These are phyloP conservation scores for Rhopalosiphum maidis DNA, from an alignment of 1,140 invertebrate species.

Conservation along the genomic window DNA sequence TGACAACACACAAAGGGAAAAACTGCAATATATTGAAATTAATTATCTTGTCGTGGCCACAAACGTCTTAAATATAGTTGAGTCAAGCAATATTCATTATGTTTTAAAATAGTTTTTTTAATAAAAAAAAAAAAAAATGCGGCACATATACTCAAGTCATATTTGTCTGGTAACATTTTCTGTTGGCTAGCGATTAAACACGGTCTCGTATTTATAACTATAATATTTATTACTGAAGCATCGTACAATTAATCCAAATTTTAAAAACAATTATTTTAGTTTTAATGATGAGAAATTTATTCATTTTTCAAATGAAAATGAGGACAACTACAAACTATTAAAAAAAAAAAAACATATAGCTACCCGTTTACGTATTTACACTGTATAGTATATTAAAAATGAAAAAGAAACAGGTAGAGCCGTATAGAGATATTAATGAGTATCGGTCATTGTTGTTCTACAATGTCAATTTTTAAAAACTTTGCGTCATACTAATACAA, in stretches of 20 bases:
- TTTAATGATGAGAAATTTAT: slow-evolving; percentile 22
- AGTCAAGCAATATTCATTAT: slow-evolving; percentile 2
- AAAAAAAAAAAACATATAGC: not conserved
- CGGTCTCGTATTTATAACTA: not conserved
- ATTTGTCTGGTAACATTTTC: not conserved
- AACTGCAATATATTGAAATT: slow-evolving; percentile 3
- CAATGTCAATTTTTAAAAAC: not conserved
- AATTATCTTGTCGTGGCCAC: not conserved
- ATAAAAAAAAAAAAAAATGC: slow-evolving; percentile 8
- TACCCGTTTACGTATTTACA: not conserved
- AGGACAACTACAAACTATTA: not conserved
- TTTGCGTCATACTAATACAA: not conserved
- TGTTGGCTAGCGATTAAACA: not conserved
- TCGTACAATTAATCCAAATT: slow-evolving; percentile 17
- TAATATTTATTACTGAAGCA: slow-evolving; percentile 30
- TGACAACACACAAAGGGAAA: not conserved
- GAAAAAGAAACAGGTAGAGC: not conserved
- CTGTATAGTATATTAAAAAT: not conserved
- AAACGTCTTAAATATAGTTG: not conserved
- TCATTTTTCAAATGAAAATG: not conserved
- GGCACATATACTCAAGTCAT: not conserved
- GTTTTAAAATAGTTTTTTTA: slow-evolving; percentile 29
- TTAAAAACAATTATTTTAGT: slow-evolving; percentile 10
- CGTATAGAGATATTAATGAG: not conserved
- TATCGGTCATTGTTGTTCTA: not conserved